These are phyloP conservation scores for Paralichthys olivaceus DNA, from an alignment of 2,113 vertebrate genomes.

Conservation along the genomic window DNA sequence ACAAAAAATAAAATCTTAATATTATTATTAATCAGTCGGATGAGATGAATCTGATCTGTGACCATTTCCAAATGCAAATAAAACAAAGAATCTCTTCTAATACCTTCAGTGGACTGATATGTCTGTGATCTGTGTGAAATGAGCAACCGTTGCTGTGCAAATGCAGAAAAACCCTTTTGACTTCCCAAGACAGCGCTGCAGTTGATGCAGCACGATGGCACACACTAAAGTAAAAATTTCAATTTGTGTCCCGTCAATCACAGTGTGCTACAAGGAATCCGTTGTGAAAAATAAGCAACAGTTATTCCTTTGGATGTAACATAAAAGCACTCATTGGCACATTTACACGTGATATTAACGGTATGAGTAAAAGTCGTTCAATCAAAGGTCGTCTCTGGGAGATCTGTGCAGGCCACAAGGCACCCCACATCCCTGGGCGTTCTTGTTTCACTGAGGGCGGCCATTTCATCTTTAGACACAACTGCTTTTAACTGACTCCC, in stretches of 20 bases:
- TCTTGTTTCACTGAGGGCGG: constrained; percentile 60
- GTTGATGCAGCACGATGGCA: constrained; percentile 21
- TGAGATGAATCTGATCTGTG: constrained; percentile 34
- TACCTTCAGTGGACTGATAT: constrained; percentile 7
- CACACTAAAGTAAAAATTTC: background rate
- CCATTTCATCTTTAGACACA: constrained; percentile 55
- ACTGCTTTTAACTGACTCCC: constrained; percentile 38
- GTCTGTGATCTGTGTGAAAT: constrained; percentile 5
- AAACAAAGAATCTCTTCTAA: constrained; percentile 23
- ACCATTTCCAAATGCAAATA: constrained; percentile 17
- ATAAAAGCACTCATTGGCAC: constrained; percentile 54
- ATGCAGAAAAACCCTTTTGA: constrained; percentile 36
- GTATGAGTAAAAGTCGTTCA: constrained; percentile 30
- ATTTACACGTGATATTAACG: constrained; percentile 1
- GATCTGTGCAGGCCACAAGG: constrained; percentile 56
- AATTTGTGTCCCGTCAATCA: constrained; percentile 17
- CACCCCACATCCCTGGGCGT: constrained; percentile 43
- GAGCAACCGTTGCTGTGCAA: constrained; percentile 38
- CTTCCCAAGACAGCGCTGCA: constrained; percentile 4
- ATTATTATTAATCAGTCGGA: constrained; percentile 50
- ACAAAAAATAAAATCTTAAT: constrained; percentile 12
- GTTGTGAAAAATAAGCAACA: constrained; percentile 27
- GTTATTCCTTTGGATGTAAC: constrained; percentile 38
- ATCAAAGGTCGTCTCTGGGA: constrained; percentile 49
- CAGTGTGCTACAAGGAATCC: constrained; percentile 31